These are phyloP conservation scores for Pelodiscus sinensis DNA, from an alignment of 2,113 vertebrate genomes.

Conservation along the genomic window DNA sequence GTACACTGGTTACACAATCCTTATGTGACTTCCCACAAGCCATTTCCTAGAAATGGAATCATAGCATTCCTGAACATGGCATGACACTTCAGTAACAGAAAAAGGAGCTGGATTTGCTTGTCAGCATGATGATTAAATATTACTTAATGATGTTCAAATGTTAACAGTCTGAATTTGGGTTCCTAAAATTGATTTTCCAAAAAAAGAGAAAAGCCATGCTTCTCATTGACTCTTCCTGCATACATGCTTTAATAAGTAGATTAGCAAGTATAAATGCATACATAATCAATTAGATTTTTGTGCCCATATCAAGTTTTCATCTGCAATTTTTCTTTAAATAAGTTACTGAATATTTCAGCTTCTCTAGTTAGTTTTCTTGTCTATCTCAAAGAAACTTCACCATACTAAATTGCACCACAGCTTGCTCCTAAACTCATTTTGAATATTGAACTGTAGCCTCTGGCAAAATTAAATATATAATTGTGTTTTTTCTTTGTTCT, in stretches of 20 bases:
- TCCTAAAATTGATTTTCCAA: not conserved
- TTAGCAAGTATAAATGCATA: conserved; percentile 17
- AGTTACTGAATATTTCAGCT: not conserved
- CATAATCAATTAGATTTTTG: not conserved
- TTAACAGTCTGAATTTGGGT: not conserved
- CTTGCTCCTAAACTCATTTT: not conserved
- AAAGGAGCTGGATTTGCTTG: not conserved
- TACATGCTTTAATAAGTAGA: not conserved
- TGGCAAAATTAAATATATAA: not conserved
- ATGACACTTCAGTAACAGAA: not conserved
- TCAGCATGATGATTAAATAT: not conserved
- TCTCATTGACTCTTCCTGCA: not conserved
- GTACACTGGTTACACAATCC: not conserved
- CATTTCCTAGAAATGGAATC: rapidly evolving
- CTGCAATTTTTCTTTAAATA: conserved; percentile 8
- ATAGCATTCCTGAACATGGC: not conserved
- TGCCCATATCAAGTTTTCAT: not conserved
- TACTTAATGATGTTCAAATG: not conserved
- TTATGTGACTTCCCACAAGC: not conserved
- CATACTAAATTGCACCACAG: not conserved
- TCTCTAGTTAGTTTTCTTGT: not conserved
- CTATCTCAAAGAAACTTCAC: conserved; percentile 10
- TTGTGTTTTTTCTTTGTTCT: not conserved
- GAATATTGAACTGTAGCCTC: not conserved
- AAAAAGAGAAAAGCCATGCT: not conserved